Evolutionary conservation across 2,113 vertebrate species (phyloP), one percentile per base, ranked within the genome.

Genomic region (Osmerus mordax): DNA sequence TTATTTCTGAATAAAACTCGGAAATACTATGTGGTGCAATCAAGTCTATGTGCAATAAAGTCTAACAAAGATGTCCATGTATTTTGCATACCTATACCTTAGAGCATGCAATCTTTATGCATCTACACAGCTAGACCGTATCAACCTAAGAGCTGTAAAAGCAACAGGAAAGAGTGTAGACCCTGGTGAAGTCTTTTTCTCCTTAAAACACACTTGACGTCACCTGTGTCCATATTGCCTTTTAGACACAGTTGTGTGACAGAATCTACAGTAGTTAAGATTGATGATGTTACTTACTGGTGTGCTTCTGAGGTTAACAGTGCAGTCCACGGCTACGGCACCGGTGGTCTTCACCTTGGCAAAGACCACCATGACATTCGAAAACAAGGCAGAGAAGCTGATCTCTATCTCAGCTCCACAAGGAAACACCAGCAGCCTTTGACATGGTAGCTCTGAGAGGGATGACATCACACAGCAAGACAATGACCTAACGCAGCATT

Each of bases 291-390:
- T 12, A 92, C 88, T 95, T 85, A 96, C 94, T 0, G 87, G 73
- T n/a, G 62, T 79, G 75, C 60, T 87, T 51, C 61, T 85, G 47
- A 96, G 89, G 64, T 69, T 81, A 60, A 96, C 78, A 0, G 59
- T 87, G 74, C 90, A 79, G 16, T 93, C 91, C 47, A 88, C 2
- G 15, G 91, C 0, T 0, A 64, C 72, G 8, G 79, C 36, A 0
- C 84, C 83, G 0, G 58, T 75, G 0, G 67, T 71, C 76, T 89
- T 94, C 58, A 94, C 82, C 64, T 80, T 90, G 61, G 91, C 94
- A 13, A 94, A 94, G 51, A 89, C 87, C 0, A 88, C 86, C 75
- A 96, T 74, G 55, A 95, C 83, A 1, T 96, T 96, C 32, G 94
- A 95, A 88, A 95, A 96, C 74, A 94, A 80, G 0, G 76, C 86